Evolutionary conservation across 2,888 invertebrate genomes (phyloP).

Genomic region (Drosophila fungiperda): DNA sequence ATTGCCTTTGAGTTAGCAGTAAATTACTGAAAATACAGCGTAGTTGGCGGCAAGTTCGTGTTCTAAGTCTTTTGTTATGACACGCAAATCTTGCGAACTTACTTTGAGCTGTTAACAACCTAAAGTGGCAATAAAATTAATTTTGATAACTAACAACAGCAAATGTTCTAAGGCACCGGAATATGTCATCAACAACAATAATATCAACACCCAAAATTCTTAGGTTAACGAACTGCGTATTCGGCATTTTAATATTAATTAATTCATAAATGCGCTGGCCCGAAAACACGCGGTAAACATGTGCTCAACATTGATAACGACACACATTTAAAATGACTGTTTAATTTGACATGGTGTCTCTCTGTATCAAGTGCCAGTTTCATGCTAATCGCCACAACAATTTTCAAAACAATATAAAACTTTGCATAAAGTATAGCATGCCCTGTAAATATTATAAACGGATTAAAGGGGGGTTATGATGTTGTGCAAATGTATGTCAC

Average conservation of each 20-base stretch:
- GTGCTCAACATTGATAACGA: slow-evolving; percentile 71
- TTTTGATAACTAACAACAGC: slow-evolving; percentile 52
- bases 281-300: slow-evolving; percentile 57
- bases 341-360: background rate
- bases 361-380: slow-evolving; percentile 47
- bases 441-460: background rate
- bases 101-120: slow-evolving; percentile 55
- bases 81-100: slow-evolving; percentile 38
- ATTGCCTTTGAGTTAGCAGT: slow-evolving; percentile 35
- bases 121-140: slow-evolving; percentile 56
- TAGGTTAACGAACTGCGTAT: slow-evolving; percentile 72
- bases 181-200: slow-evolving; percentile 37
- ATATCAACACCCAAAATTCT: slow-evolving; percentile 9
- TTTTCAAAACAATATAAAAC: slow-evolving; percentile 39
- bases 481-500: background rate
- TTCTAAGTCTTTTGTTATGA: slow-evolving; percentile 76
- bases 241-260: slow-evolving; percentile 55
- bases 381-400: slow-evolving; percentile 75
- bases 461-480: background rate
- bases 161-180: slow-evolving; percentile 29
- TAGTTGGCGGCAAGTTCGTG: slow-evolving; percentile 62
- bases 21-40: slow-evolving; percentile 25
- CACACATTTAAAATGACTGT: slow-evolving; percentile 63
- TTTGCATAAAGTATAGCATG: slow-evolving; percentile 50
- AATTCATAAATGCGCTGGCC: slow-evolving; percentile 61